Evolutionary conservation across 2,888 invertebrate genomes (phyloP).

Genomic region (Drosophila setosimentum): DNA sequence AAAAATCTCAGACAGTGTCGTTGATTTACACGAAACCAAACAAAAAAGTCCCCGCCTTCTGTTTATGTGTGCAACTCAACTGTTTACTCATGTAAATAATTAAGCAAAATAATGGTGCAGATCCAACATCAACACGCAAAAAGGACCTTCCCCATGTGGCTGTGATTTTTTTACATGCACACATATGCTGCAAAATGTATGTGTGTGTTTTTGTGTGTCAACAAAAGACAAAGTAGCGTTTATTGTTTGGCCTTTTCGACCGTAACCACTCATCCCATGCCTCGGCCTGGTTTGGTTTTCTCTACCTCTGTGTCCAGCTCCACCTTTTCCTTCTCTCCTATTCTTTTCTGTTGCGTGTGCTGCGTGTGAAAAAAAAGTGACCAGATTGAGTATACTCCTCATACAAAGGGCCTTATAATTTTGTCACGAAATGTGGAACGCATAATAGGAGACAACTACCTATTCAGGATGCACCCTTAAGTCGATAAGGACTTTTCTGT

Average conservation of each 20-base stretch:
- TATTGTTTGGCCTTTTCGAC: slow-evolving; percentile 64
- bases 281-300: slow-evolving; percentile 13
- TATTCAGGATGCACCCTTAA: background rate
- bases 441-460: background rate
- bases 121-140: slow-evolving; percentile 45
- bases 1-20: slow-evolving; percentile 12
- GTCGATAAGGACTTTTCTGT: background rate
- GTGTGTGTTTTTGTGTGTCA: slow-evolving; percentile 41
- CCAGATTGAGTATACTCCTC: slow-evolving; percentile 45
- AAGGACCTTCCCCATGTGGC: slow-evolving; percentile 65
- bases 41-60: slow-evolving; percentile 14
- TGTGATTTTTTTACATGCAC: slow-evolving; percentile 56
- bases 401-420: background rate
- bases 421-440: slow-evolving; percentile 1
- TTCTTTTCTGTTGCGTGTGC: slow-evolving; percentile 43
- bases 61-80: slow-evolving; percentile 48
- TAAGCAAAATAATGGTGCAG: slow-evolving; percentile 77
- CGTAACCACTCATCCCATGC: slow-evolving; percentile 42
- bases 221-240: slow-evolving; percentile 71
- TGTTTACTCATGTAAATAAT: slow-evolving; percentile 79
- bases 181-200: slow-evolving; percentile 20
- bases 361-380: slow-evolving; percentile 57
- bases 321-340: background rate
- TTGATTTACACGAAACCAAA: slow-evolving; percentile 51
- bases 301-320: slow-evolving; percentile 6